phyloP scores from a whole-genome alignment of 2,888 invertebrate genomes.

The Amphipoea oculea region DNA sequence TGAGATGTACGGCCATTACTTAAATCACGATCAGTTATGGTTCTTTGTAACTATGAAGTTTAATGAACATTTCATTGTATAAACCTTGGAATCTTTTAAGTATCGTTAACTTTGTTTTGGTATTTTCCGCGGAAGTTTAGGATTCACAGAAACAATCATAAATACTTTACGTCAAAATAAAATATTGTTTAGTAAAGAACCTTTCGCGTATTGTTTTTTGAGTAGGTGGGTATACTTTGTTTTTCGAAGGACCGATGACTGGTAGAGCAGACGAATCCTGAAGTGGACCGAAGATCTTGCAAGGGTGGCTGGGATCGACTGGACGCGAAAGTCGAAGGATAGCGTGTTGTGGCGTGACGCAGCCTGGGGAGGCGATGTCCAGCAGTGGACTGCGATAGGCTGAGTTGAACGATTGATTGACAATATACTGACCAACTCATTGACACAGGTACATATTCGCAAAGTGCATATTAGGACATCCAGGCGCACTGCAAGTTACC shows the following conservation, averaged over 20 bases:
- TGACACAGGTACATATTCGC: too few relatives aligned
- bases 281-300: not conserved
- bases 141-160: not conserved
- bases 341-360: not conserved
- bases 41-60: slow-evolving; percentile 30
- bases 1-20: not conserved
- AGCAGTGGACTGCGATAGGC: not conserved
- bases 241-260: not conserved
- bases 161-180: not conserved
- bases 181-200: not conserved
- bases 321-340: not conserved
- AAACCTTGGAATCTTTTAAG: slow-evolving; percentile 15
- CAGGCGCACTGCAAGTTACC: too few relatives aligned
- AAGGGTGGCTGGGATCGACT: not conserved
- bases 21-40: slow-evolving; percentile 14
- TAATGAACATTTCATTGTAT: slow-evolving; percentile 10
- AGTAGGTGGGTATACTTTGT: not conserved
- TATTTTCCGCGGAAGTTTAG: slow-evolving; percentile 9
- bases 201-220: not conserved
- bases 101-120: not conserved
- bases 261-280: not conserved
- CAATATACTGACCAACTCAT: not conserved
- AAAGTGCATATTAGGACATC: not conserved
- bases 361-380: not conserved
- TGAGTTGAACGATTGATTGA: not conserved